phyloP scores from a whole-genome alignment of 92 coral and sea anemone genomes.

The Heteractis magnifica region DNA sequence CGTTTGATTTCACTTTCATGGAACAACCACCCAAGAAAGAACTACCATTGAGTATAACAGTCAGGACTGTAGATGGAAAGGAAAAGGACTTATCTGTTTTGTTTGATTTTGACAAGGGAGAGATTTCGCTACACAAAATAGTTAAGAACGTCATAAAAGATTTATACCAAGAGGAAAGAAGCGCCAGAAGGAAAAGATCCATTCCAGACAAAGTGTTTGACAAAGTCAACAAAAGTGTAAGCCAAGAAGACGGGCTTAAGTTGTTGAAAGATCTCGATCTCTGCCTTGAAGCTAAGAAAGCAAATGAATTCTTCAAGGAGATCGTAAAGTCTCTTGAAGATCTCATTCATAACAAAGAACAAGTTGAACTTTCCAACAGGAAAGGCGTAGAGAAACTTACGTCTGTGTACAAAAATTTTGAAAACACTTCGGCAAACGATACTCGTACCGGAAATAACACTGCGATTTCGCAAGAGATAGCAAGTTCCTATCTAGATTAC shows the following conservation, averaged over 20 bases:
- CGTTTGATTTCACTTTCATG: background rate
- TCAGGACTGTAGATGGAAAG: constrained; percentile 4
- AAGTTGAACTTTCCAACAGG: constrained; percentile 5
- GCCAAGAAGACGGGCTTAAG: background rate
- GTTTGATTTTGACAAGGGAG: constrained; percentile 13
- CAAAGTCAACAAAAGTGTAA: background rate
- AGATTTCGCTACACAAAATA: constrained; percentile 12
- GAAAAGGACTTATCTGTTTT: background rate
- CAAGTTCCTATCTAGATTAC: constrained; percentile 9
- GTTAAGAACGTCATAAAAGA: background rate
- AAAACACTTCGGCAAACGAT: background rate
- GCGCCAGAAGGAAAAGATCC: constrained; percentile 13
- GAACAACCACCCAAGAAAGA: background rate
- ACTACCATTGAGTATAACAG: background rate
- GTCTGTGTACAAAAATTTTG: background rate
- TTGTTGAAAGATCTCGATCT: background rate
- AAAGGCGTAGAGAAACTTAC: background rate
- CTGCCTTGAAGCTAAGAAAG: constrained; percentile 22
- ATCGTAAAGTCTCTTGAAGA: constrained; percentile 25
- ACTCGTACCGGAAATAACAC: background rate
- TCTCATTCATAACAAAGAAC: background rate
- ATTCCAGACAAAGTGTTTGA: constrained; percentile 3
- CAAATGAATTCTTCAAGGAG: constrained; percentile 6
- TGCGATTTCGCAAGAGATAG: constrained; percentile 8
- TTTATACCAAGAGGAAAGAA: background rate